Percentiles rank a stretch among this genome's conserved stretches.
Conservation (phyloP, 2,797 vertebrate genomes). For the Pteronotus mesoamericanus region DNA sequence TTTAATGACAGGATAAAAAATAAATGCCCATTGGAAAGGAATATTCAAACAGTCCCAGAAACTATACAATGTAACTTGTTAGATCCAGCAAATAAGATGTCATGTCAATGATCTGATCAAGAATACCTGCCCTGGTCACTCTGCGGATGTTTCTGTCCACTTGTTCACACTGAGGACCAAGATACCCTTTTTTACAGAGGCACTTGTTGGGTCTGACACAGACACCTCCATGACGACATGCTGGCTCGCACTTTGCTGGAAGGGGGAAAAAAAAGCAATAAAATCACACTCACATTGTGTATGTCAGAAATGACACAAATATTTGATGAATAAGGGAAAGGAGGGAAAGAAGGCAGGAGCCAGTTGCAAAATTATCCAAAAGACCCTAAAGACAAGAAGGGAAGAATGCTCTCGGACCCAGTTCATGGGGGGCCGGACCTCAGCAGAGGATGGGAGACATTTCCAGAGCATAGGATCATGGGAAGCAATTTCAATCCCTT, state of each 20-base stretch:
- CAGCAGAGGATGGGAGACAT: neutral
- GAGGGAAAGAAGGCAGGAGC: neutral
- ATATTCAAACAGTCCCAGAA: slow-evolving; percentile 81
- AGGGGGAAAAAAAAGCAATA: slow-evolving; percentile 16
- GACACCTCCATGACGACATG: slow-evolving; percentile 94
- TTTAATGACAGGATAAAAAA: slow-evolving; percentile 83
- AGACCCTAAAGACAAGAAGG: neutral
- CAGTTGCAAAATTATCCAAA: neutral
- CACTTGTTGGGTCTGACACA: slow-evolving; percentile 96
- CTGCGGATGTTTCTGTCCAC: slow-evolving; percentile 91
- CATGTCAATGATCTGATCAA: slow-evolving; percentile 99
- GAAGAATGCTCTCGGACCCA: neutral
- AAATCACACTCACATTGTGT: neutral
- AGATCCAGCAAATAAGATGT: slow-evolving; percentile 98
- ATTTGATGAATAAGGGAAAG: neutral
- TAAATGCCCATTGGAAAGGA: slow-evolving; percentile 85
- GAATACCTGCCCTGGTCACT: slow-evolving; percentile 93
- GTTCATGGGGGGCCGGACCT: neutral
- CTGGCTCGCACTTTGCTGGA: slow-evolving; percentile 95
- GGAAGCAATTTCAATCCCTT: neutral
- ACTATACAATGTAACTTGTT: slow-evolving; percentile 98
- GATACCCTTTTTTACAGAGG: slow-evolving; percentile 97
- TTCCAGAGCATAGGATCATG: neutral
- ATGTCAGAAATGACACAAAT: neutral
- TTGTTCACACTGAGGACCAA: slow-evolving; percentile 94